phyloP scores from a whole-genome alignment of 2,113 vertebrate species.

The Cavia aperea region DNA sequence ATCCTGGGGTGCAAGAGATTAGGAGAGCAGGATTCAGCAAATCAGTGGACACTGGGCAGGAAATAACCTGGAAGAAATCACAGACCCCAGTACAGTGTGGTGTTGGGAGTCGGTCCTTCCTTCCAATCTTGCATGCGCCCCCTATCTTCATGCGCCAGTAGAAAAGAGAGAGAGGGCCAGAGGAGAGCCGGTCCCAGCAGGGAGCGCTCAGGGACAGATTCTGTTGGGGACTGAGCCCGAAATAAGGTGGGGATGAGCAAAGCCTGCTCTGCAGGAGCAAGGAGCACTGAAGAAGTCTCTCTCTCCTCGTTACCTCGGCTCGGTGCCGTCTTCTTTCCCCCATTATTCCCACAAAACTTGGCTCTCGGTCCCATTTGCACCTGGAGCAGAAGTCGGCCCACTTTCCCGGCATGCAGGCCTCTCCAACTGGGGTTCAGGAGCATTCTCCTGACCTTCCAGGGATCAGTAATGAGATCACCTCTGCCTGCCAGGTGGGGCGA shows the following conservation, averaged over 20 bases:
- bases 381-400: background rate
- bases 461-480: constrained; percentile 39
- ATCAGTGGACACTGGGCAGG: background rate
- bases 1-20: background rate
- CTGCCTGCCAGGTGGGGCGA: background rate
- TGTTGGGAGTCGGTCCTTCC: background rate
- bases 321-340: background rate
- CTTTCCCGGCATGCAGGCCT: background rate
- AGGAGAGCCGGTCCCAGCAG: background rate
- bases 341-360: background rate
- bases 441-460: background rate
- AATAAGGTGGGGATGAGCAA: too few species aligned
- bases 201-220: background rate
- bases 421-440: background rate
- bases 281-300: fast-evolving
- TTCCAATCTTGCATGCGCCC: background rate
- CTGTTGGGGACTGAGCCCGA: background rate
- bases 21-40: background rate
- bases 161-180: background rate
- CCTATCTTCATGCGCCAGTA: background rate
- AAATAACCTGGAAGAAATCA: background rate
- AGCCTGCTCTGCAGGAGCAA: background rate
- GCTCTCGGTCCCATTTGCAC: background rate
- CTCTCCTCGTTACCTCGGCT: background rate
- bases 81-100: background rate